These are phyloP conservation scores for Neoarius graeffei DNA, from an alignment of 2,113 vertebrate species.

Conservation along the genomic window DNA sequence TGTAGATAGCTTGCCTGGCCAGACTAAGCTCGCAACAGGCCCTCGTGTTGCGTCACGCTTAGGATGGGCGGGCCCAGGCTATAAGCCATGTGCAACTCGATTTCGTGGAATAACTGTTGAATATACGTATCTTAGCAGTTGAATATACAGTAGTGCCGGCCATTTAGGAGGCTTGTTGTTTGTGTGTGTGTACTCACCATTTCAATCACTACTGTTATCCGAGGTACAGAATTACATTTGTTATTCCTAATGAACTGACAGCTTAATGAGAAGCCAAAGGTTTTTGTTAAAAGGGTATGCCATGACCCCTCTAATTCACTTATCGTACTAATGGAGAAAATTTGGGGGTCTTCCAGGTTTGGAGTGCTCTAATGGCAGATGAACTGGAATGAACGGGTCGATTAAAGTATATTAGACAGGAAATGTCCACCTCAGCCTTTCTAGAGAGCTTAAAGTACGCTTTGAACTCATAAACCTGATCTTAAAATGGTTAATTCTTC, in stretches of 20 bases:
- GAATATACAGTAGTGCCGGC: neutral
- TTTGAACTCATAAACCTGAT: neutral
- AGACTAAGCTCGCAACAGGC: too few species aligned
- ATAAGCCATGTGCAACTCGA: too few species aligned
- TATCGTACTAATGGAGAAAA: constrained; percentile 24
- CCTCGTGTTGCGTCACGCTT: too few species aligned
- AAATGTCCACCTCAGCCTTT: constrained; percentile 26
- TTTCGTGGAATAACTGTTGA: too few species aligned
- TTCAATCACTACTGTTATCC: neutral
- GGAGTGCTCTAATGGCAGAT: constrained; percentile 2
- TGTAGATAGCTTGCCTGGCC: too few species aligned
- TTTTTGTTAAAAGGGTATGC: constrained; percentile 25
- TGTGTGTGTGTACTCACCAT: neutral
- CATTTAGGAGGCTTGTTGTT: neutral
- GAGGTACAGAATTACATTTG: constrained; percentile 6
- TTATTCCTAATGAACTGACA: constrained; percentile 1
- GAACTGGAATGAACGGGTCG: neutral
- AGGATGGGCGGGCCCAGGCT: too few species aligned
- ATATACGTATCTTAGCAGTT: neutral
- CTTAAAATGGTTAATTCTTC: neutral
- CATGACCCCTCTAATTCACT: constrained; percentile 23
- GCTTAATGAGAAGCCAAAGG: neutral
- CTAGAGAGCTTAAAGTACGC: neutral
- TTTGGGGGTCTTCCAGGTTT: constrained; percentile 32
- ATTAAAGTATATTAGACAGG: constrained; percentile 19